A percentile compares a stretch with the other conserved stretches of the same genome.
phyloP scores from a whole-genome alignment of 1,140 invertebrate genomes.

The Drosophila rufa region DNA sequence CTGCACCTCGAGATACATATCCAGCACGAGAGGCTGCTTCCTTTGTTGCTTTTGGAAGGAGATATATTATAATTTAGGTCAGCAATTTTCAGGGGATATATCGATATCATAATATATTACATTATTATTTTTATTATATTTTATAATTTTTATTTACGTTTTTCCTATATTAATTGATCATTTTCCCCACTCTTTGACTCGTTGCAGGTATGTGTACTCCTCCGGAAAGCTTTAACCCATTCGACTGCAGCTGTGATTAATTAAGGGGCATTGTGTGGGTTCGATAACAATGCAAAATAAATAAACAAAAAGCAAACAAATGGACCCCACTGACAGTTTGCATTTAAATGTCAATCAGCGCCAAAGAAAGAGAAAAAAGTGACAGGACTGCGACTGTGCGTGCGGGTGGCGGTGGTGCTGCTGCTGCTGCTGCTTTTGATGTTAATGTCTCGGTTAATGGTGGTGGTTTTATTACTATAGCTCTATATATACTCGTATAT shows the following conservation, averaged over 20 bases:
- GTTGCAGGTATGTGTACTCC: constrained; percentile 37
- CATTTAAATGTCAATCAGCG: constrained; percentile 54
- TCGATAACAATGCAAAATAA: constrained; percentile 34
- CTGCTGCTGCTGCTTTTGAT: constrained; percentile 29
- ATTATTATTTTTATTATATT: neutral
- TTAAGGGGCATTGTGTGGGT: constrained; percentile 24
- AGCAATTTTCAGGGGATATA: neutral
- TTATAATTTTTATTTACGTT: neutral
- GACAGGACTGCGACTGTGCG: constrained; percentile 13
- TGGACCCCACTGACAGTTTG: constrained; percentile 36
- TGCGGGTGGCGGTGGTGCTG: constrained; percentile 28
- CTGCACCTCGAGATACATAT: constrained; percentile 6
- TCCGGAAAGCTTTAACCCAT: constrained; percentile 11
- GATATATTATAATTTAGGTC: neutral
- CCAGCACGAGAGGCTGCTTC: neutral
- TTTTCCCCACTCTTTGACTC: constrained; percentile 2
- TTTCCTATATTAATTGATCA: constrained; percentile 9
- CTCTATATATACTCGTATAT: neutral
- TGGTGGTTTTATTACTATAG: constrained; percentile 39
- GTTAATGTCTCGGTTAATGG: constrained; percentile 23
- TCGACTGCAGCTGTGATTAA: constrained; percentile 47
- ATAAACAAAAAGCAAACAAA: constrained; percentile 14
- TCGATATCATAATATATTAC: neutral
- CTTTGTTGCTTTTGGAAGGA: neutral
- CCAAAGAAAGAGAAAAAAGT: constrained; percentile 17